These are phyloP conservation scores for Eidolon dupreanum DNA, from an alignment of 2,797 vertebrate genomes.

Conservation along the genomic window DNA sequence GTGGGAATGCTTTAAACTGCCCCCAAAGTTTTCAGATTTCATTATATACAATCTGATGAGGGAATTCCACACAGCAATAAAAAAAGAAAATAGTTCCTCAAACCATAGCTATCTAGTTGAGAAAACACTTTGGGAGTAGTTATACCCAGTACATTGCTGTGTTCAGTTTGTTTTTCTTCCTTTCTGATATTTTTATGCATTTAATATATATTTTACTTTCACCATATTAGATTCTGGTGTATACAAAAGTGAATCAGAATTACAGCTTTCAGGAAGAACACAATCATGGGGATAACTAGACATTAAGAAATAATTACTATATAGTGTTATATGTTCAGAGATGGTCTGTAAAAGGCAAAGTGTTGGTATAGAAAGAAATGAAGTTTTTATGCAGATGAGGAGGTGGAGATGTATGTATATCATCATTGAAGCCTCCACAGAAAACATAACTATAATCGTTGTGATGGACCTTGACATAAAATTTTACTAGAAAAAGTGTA, in stretches of 20 bases:
- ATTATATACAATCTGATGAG: neutral
- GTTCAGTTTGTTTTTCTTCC: neutral
- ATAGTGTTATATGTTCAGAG: neutral
- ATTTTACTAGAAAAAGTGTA: neutral
- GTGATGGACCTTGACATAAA: neutral
- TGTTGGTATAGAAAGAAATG: neutral
- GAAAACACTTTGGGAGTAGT: conserved; percentile 10
- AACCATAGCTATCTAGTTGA: neutral
- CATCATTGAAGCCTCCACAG: neutral
- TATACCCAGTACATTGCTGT: neutral
- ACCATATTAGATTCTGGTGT: neutral
- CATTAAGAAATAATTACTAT: neutral
- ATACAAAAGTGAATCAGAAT: neutral
- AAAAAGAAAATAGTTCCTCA: neutral
- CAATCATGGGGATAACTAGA: neutral
- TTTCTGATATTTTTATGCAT: neutral
- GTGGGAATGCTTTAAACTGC: neutral
- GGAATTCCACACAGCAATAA: neutral
- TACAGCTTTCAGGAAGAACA: neutral
- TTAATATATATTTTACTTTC: neutral
- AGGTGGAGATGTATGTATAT: neutral
- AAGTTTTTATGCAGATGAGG: neutral
- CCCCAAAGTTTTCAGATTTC: conserved; percentile 3
- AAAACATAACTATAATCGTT: neutral
- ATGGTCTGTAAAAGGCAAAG: neutral